Evolutionary conservation across 2,888 invertebrate species (phyloP).

Genomic region (Epirrhoe tristata): DNA sequence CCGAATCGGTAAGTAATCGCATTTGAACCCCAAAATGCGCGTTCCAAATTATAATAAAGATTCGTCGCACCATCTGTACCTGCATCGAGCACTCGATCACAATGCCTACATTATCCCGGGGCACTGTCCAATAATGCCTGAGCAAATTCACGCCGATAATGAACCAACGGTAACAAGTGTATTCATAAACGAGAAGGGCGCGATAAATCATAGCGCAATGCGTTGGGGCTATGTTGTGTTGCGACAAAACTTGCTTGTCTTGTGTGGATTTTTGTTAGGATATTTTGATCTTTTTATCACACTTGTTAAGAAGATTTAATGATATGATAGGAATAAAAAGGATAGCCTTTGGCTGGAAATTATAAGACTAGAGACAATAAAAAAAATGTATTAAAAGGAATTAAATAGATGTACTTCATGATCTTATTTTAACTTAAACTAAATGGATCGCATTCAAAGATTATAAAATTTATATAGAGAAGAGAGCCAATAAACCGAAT

Average conservation of each 20-base stretch:
- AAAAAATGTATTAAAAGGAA: no score
- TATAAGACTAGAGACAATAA: no score
- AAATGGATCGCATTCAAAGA: no score
- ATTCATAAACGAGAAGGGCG: constrained; percentile 81
- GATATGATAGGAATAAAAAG: no score
- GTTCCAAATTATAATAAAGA: constrained; percentile 21
- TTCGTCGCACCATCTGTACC: constrained; percentile 38
- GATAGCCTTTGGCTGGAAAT: no score
- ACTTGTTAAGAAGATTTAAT: no score
- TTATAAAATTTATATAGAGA: no score
- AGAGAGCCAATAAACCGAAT: no score
- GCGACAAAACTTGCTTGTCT: constrained; percentile 7
- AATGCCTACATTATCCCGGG: constrained; percentile 73
- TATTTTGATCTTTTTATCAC: background rate
- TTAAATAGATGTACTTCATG: no score
- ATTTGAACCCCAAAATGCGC: constrained; percentile 5
- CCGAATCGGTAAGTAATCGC: background rate
- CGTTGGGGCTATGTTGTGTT: constrained; percentile 40
- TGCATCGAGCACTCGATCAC: constrained; percentile 52
- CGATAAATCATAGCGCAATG: constrained; percentile 76
- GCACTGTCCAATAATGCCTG: constrained; percentile 78
- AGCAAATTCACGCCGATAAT: constrained; percentile 76
- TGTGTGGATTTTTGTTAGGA: background rate
- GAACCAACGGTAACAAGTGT: constrained; percentile 81
- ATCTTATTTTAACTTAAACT: no score